These are phyloP conservation scores for Ctenopoma kingsleyae DNA, from an alignment of 2,797 vertebrate species.

Conservation along the genomic window DNA sequence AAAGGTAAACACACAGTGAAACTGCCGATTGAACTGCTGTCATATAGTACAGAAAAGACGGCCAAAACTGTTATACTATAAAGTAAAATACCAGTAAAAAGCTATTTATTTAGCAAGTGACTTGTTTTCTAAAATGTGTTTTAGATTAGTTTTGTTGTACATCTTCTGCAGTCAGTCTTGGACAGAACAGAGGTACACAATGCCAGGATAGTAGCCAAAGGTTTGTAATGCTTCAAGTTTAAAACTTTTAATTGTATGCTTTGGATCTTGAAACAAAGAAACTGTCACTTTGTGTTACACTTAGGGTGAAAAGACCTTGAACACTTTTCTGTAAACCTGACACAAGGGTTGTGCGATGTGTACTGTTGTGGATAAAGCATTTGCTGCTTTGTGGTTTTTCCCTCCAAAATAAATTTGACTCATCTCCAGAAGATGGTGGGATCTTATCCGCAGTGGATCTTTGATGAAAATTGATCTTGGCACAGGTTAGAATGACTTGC, in stretches of 20 bases:
- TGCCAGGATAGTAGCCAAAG: slow-evolving; percentile 61
- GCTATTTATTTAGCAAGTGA: not conserved
- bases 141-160: slow-evolving; percentile 16
- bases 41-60: slow-evolving; percentile 1
- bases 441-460: slow-evolving; percentile 61
- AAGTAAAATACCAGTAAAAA: slow-evolving; percentile 3
- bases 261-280: slow-evolving; percentile 54
- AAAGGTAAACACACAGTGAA: slow-evolving; percentile 8
- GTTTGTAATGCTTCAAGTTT: slow-evolving; percentile 30
- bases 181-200: slow-evolving; percentile 1
- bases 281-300: slow-evolving; percentile 43
- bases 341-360: slow-evolving; percentile 58
- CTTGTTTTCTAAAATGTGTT: slow-evolving; percentile 11
- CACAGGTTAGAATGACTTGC: slow-evolving; percentile 65
- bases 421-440: slow-evolving; percentile 71
- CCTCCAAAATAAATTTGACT: slow-evolving; percentile 75
- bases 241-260: slow-evolving; percentile 48
- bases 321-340: slow-evolving; percentile 56
- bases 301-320: slow-evolving; percentile 48
- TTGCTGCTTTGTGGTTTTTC: slow-evolving; percentile 54
- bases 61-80: not conserved
- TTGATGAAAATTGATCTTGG: slow-evolving; percentile 80
- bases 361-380: slow-evolving; percentile 65
- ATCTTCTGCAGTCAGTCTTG: slow-evolving; percentile 8
- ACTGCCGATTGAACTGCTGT: not conserved